phyloP scores from a whole-genome alignment of 2,113 vertebrate species.

The Rhineura floridana region DNA sequence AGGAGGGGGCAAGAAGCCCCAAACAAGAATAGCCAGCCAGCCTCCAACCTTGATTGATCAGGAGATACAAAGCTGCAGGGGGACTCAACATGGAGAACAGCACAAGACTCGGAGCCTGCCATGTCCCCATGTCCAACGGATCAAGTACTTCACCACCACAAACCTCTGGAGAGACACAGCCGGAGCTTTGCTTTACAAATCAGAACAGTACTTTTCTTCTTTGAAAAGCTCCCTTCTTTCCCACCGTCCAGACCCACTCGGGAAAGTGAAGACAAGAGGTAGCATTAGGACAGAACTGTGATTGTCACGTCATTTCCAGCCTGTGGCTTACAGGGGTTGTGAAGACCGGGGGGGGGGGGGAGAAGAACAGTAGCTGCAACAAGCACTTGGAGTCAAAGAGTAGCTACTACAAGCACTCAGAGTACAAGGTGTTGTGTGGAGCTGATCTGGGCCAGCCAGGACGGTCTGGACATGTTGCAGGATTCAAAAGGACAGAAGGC shows the following conservation, averaged over 20 bases:
- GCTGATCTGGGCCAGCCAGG: not conserved
- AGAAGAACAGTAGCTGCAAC: not conserved
- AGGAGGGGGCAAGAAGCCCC: too few relatives aligned
- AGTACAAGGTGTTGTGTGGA: not conserved
- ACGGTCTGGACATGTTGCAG: not conserved
- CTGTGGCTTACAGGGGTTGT: slow-evolving; percentile 1
- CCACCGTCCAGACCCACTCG: fast-evolving
- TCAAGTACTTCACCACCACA: not conserved
- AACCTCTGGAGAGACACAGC: not conserved
- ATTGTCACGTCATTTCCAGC: slow-evolving; percentile 38
- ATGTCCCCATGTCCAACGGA: not conserved
- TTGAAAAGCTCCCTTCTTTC: not conserved
- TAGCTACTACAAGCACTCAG: too few relatives aligned
- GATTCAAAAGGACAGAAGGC: too few relatives aligned
- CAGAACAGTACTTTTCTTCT: too few relatives aligned
- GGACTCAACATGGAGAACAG: too few relatives aligned
- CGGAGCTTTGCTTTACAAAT: not conserved
- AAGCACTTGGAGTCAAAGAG: not conserved
- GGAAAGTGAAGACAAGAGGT: slow-evolving; percentile 57
- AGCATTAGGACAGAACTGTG: slow-evolving; percentile 37
- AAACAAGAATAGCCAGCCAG: not conserved
- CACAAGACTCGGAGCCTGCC: not conserved
- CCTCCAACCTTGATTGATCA: not conserved
- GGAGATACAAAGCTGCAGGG: not conserved
- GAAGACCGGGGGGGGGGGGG: not conserved